Conservation (phyloP, 2,888 invertebrate species). For the Pristionchus mayeri region DNA sequence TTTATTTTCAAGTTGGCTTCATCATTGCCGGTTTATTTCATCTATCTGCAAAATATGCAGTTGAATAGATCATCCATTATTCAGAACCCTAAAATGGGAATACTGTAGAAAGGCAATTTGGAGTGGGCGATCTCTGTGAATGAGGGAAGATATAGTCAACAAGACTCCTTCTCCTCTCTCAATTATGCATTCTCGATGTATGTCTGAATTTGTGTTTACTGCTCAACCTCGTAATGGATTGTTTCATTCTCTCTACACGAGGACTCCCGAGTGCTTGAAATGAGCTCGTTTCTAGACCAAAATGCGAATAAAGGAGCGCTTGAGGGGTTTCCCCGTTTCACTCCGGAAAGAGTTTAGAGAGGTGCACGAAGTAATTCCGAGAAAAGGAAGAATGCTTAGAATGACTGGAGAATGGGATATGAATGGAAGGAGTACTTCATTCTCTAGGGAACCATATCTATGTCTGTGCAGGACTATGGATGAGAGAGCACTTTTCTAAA, state of each 20-base stretch:
- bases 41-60: background rate
- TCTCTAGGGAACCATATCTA: too few species aligned
- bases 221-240: background rate
- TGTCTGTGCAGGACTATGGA: too few species aligned
- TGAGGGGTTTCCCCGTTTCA: slow-evolving; percentile 4
- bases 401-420: background rate
- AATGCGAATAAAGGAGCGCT: background rate
- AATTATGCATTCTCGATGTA: background rate
- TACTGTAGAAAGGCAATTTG: background rate
- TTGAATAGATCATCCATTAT: slow-evolving; percentile 1
- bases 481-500: too few species aligned
- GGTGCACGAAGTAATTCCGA: background rate
- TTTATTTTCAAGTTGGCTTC: too few species aligned
- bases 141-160: background rate
- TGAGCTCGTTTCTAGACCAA: background rate
- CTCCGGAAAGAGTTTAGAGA: background rate
- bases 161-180: background rate
- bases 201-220: background rate
- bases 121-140: background rate
- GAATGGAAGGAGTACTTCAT: too few species aligned
- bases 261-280: background rate
- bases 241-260: background rate
- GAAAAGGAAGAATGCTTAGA: background rate
- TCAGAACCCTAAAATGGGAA: background rate
- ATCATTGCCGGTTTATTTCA: too few species aligned